Conservation (phyloP, 2,888 invertebrate species). For the Tetramorium bicarinatum region DNA sequence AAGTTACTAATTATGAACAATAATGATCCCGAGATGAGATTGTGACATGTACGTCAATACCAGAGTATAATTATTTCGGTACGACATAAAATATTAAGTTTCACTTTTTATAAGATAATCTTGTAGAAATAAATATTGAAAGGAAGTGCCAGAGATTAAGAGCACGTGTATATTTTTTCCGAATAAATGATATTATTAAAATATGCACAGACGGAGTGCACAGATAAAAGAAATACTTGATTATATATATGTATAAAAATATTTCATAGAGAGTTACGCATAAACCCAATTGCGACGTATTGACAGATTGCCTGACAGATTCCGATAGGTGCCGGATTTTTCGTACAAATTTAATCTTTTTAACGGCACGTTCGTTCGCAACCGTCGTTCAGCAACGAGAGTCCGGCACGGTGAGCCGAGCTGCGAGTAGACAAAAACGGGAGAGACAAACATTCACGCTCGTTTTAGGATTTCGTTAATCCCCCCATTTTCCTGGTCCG, state of each 20-base stretch:
- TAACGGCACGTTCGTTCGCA: slow-evolving; percentile 18
- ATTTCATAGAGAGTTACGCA: background rate
- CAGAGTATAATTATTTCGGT: background rate
- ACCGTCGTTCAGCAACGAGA: slow-evolving; percentile 34
- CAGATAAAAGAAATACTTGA: background rate
- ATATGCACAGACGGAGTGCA: background rate
- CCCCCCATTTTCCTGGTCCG: slow-evolving; percentile 50
- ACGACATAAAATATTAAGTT: background rate
- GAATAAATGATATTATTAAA: background rate
- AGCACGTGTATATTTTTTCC: background rate
- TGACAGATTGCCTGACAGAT: slow-evolving; percentile 51
- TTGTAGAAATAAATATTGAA: background rate
- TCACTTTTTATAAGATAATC: background rate
- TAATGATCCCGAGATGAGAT: slow-evolving; percentile 1
- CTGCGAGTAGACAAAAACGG: slow-evolving; percentile 38
- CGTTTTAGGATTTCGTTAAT: slow-evolving; percentile 58
- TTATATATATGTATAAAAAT: background rate
- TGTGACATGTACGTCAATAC: background rate
- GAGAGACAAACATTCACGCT: slow-evolving; percentile 55
- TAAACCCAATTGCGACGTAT: slow-evolving; percentile 30
- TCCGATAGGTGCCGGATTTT: slow-evolving; percentile 34
- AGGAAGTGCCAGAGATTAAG: background rate
- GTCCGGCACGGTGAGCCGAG: background rate
- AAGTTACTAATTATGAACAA: background rate
- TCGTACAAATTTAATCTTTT: slow-evolving; percentile 48